Evolutionary conservation across 2,797 vertebrate genomes (phyloP).

Genomic region (Chrysocyon brachyurus): DNA sequence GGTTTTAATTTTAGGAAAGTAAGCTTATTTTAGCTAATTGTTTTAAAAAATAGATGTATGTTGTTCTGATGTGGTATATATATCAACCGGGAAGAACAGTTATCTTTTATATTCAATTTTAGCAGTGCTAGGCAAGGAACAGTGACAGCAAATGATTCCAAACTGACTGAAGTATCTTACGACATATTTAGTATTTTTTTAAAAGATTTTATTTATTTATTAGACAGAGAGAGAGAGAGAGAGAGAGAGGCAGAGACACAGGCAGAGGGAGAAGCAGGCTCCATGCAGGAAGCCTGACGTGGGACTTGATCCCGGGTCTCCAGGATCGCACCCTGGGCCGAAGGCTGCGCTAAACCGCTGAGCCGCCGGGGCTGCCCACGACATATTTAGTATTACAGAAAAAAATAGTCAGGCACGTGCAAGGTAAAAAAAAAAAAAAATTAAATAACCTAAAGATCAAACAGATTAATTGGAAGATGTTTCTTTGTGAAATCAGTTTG

Average conservation of each 20-base stretch:
- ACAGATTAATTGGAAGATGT: constrained; percentile 10
- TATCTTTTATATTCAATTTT: constrained; percentile 56
- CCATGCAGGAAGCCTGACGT: too few species aligned
- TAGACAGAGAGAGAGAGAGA: too few species aligned
- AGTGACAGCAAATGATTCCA: constrained; percentile 28
- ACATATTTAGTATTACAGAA: constrained; percentile 17
- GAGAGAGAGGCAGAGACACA: too few species aligned
- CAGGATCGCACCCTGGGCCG: too few species aligned
- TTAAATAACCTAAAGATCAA: not conserved
- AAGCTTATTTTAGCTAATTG: not conserved
- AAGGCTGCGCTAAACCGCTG: too few species aligned
- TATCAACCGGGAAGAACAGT: not conserved
- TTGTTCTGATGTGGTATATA: constrained; percentile 24
- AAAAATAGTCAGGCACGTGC: not conserved
- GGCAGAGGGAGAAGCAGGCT: too few species aligned
- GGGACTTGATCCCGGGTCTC: too few species aligned
- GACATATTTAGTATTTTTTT: not conserved
- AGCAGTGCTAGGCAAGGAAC: not conserved
- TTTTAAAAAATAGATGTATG: not conserved
- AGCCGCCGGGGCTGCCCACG: too few species aligned
- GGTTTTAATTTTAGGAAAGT: constrained; percentile 42
- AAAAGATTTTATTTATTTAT: too few species aligned
- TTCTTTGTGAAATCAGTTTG: not conserved
- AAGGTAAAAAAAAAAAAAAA: not conserved
- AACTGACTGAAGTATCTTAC: not conserved